A percentile compares a stretch with the other conserved stretches of the same genome.
phyloP scores from a whole-genome alignment of 2,113 vertebrate species.

The Phoenicopterus ruber region DNA sequence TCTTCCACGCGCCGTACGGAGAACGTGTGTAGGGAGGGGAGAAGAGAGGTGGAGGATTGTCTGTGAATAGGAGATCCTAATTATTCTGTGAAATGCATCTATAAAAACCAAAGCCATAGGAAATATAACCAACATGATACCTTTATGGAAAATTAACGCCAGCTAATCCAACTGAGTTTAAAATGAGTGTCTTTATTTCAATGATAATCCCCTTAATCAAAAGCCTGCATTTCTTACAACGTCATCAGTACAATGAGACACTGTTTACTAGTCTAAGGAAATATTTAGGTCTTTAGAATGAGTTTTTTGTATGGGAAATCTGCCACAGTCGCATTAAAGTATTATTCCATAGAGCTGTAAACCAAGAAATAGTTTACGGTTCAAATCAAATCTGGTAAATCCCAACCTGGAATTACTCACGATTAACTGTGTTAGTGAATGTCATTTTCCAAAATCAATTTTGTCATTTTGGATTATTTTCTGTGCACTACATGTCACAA shows the following conservation, averaged over 20 bases:
- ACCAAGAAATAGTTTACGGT: not conserved
- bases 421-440: not conserved
- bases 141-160: not conserved
- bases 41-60: not conserved
- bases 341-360: not conserved
- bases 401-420: not conserved
- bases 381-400: slow-evolving; percentile 10
- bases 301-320: not conserved
- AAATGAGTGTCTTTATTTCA: not conserved
- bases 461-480: slow-evolving; percentile 35
- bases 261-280: not conserved
- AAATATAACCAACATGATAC: not conserved
- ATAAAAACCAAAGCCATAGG: not conserved
- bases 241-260: not conserved
- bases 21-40: not conserved
- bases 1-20: fast-evolving
- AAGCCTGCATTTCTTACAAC: not conserved
- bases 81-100: not conserved
- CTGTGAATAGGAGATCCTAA: not conserved
- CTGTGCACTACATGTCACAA: not conserved
- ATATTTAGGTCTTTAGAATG: not conserved
- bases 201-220: not conserved
- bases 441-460: not conserved
- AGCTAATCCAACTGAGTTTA: not conserved
- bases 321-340: not conserved